phyloP scores from a whole-genome alignment of 1,140 invertebrate species.

The Tribolium madens region DNA sequence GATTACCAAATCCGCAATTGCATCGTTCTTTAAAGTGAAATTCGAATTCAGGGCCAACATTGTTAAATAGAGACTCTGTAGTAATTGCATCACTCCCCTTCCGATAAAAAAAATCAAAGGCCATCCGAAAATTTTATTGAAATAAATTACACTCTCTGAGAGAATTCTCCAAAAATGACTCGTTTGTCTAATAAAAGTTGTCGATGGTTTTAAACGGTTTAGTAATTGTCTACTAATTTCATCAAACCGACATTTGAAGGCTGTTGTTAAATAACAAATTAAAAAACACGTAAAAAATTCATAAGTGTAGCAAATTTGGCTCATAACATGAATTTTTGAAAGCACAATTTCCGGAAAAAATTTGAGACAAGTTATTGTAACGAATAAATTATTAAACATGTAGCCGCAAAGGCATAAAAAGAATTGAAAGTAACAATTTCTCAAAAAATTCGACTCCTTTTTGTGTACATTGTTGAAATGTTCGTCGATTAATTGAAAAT shows the following conservation, averaged over 20 bases:
- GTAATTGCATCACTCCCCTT: not conserved
- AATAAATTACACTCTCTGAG: not conserved
- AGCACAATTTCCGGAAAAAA: not conserved
- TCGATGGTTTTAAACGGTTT: not conserved
- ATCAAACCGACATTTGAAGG: not conserved
- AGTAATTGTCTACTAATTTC: not conserved
- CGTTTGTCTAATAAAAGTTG: not conserved
- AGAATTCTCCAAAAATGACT: conserved; percentile 4
- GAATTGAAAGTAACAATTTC: not conserved
- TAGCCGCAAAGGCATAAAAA: not conserved
- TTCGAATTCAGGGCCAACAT: not conserved
- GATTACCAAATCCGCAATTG: not conserved
- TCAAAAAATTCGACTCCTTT: not conserved
- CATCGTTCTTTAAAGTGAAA: not conserved
- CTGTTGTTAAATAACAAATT: not conserved
- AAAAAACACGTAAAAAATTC: not conserved
- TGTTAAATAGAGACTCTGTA: not conserved
- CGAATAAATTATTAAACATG: not conserved
- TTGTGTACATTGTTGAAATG: conserved; percentile 1
- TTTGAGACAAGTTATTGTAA: not conserved
- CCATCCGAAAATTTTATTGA: conserved; percentile 35
- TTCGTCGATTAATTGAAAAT: conserved; percentile 23
- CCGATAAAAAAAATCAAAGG: conserved; percentile 5
- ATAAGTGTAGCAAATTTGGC: not conserved
- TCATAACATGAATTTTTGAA: not conserved